phyloP scores from a whole-genome alignment of 2,888 invertebrate genomes.

The Drymonia ruficornis region DNA sequence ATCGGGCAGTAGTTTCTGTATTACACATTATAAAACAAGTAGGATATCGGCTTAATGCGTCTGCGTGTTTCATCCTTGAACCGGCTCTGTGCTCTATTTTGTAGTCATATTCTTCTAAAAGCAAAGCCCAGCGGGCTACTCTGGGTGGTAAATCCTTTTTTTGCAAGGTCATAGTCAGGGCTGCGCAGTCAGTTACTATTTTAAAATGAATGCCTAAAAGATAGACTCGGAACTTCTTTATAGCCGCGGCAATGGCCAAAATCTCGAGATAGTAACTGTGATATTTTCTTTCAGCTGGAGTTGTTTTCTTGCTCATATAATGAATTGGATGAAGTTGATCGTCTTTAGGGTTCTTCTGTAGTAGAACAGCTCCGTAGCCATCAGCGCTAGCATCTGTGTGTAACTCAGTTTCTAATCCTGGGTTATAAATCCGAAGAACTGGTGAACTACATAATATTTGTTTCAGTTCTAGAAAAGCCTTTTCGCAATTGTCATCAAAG shows the following conservation, averaged over 20 bases:
- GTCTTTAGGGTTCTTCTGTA: conserved; percentile 26
- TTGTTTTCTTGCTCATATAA: conserved; percentile 31
- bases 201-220: conserved; percentile 28
- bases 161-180: conserved; percentile 25
- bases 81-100: conserved; percentile 33
- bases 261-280: conserved; percentile 31
- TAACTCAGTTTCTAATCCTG: conserved; percentile 28
- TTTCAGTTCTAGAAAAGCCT: conserved; percentile 27
- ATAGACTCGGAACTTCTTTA: conserved; percentile 34
- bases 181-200: conserved; percentile 12
- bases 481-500: conserved; percentile 20
- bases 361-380: conserved; percentile 16
- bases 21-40: conserved; percentile 6
- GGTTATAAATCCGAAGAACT: conserved; percentile 18
- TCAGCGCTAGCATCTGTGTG: conserved; percentile 30
- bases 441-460: conserved; percentile 20
- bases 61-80: conserved; percentile 29
- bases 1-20: conserved; percentile 24
- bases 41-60: conserved; percentile 34
- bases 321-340: conserved; percentile 24
- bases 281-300: conserved; percentile 24
- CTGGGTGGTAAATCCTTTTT: conserved; percentile 39
- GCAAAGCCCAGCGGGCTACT: conserved; percentile 36
- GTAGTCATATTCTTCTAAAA: conserved; percentile 34
- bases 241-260: conserved; percentile 22